These are phyloP conservation scores for Platycheirus albimanus DNA, from an alignment of 2,888 invertebrate species.

Conservation along the genomic window DNA sequence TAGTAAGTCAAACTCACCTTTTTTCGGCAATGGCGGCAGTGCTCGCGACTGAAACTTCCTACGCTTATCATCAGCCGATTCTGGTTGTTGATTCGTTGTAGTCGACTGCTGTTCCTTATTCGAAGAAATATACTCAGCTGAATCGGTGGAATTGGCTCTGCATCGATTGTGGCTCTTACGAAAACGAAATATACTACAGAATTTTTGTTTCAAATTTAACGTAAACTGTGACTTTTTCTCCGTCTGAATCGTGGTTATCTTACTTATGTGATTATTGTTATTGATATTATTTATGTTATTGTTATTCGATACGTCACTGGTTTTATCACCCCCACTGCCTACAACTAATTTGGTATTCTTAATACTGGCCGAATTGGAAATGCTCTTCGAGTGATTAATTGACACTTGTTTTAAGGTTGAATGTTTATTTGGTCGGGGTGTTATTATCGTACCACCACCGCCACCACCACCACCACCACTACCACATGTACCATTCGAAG, in stretches of 20 bases:
- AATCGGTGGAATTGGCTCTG: conserved; percentile 76
- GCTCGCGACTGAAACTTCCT: conserved; percentile 86
- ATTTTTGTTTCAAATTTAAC: conserved; percentile 90
- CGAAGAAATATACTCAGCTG: conserved; percentile 74
- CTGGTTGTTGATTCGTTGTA: conserved; percentile 68
- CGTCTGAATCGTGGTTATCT: conserved; percentile 77
- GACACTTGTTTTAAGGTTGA: conserved; percentile 67
- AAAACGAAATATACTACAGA: conserved; percentile 93
- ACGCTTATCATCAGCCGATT: conserved; percentile 78
- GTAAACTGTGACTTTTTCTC: conserved; percentile 89
- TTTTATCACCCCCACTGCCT: conserved; percentile 57
- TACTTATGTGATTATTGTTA: conserved; percentile 74
- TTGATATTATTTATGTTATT: conserved; percentile 76
- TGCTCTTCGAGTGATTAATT: conserved; percentile 67
- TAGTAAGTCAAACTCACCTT: conserved; percentile 78
- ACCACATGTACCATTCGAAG: conserved; percentile 56
- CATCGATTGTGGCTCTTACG: conserved; percentile 82
- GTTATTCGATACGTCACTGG: conserved; percentile 75
- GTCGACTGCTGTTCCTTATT: conserved; percentile 74
- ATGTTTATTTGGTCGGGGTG: conserved; percentile 63
- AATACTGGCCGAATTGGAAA: conserved; percentile 70
- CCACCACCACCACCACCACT: conserved; percentile 16
- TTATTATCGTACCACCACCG: conserved; percentile 54
- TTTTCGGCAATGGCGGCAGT: conserved; percentile 86
- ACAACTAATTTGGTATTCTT: conserved; percentile 72